A percentile compares a stretch with the other conserved stretches of the same genome.
phyloP scores from a whole-genome alignment of 2,888 invertebrate genomes.

The Gari tellinella region DNA sequence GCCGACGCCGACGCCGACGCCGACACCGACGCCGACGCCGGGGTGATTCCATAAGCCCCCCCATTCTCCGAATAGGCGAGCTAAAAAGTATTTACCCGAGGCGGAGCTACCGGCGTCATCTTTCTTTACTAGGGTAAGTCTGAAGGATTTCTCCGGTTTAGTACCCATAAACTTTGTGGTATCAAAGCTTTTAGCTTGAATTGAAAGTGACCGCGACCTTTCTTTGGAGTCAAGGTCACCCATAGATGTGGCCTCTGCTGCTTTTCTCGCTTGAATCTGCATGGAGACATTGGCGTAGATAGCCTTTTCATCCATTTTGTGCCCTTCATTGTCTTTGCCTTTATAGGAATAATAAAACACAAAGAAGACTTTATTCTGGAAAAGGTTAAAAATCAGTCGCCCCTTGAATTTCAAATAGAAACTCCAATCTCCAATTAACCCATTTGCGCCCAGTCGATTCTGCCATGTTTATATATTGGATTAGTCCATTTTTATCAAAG shows the following conservation, averaged over 20 bases:
- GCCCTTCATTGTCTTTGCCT: conserved; percentile 12
- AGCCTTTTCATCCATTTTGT: background rate
- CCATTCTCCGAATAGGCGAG: too few species aligned
- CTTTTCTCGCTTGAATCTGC: conserved; percentile 17
- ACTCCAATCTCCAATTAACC: too few species aligned
- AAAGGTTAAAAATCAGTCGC: too few species aligned
- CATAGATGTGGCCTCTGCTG: background rate
- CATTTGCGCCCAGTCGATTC: too few species aligned
- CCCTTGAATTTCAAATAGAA: too few species aligned
- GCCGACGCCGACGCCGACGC: too few species aligned
- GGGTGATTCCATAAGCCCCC: too few species aligned
- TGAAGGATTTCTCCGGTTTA: conserved; percentile 28
- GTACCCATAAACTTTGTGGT: conserved; percentile 7
- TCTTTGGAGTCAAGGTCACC: background rate
- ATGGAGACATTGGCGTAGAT: conserved; percentile 39
- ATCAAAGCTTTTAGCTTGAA: conserved; percentile 22
- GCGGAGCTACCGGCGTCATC: background rate
- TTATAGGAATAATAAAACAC: background rate
- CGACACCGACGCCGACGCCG: too few species aligned
- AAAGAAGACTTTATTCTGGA: background rate
- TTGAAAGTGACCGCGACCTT: conserved; percentile 19
- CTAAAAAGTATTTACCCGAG: too few species aligned
- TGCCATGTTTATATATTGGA: too few species aligned
- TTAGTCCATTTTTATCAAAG: too few species aligned
- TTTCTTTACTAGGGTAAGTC: too few species aligned